These are phyloP conservation scores for Acromyrmex charruanus DNA, from an alignment of 1,140 invertebrate genomes.

Conservation along the genomic window DNA sequence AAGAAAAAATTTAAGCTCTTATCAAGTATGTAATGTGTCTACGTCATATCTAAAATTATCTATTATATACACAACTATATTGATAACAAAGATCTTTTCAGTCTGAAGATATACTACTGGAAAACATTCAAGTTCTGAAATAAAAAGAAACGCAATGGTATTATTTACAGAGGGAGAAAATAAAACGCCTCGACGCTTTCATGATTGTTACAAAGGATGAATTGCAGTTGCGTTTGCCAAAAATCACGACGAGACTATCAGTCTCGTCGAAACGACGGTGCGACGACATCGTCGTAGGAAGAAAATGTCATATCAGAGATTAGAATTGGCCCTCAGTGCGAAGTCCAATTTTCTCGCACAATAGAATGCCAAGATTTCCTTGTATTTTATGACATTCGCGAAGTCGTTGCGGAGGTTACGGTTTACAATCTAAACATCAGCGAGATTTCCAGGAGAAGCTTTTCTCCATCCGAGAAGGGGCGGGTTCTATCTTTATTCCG, in stretches of 20 bases:
- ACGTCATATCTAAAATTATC: no score
- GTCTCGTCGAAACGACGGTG: slow-evolving; percentile 3
- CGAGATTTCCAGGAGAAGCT: slow-evolving; percentile 54
- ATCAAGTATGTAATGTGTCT: no score
- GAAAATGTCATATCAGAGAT: slow-evolving; percentile 24
- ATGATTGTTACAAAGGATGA: slow-evolving; percentile 18
- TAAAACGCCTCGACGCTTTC: not conserved
- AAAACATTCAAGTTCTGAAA: not conserved
- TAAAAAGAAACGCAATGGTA: not conserved
- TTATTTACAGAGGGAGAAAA: not conserved
- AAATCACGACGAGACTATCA: not conserved
- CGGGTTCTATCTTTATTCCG: slow-evolving; percentile 58
- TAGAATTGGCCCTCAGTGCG: slow-evolving; percentile 24
- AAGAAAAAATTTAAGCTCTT: no score
- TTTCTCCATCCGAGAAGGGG: slow-evolving; percentile 22
- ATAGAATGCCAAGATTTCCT: slow-evolving; percentile 26
- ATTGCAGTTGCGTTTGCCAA: slow-evolving; percentile 24
- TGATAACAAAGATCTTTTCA: slow-evolving; percentile 6
- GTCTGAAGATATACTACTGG: not conserved
- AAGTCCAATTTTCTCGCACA: not conserved
- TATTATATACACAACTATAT: no score
- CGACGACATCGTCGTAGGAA: not conserved
- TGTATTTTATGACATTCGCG: slow-evolving; percentile 54
- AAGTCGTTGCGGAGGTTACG: slow-evolving; percentile 42
- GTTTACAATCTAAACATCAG: slow-evolving; percentile 64